Conservation (phyloP, 2,888 invertebrate genomes). For the Odiellus spinosus region DNA sequence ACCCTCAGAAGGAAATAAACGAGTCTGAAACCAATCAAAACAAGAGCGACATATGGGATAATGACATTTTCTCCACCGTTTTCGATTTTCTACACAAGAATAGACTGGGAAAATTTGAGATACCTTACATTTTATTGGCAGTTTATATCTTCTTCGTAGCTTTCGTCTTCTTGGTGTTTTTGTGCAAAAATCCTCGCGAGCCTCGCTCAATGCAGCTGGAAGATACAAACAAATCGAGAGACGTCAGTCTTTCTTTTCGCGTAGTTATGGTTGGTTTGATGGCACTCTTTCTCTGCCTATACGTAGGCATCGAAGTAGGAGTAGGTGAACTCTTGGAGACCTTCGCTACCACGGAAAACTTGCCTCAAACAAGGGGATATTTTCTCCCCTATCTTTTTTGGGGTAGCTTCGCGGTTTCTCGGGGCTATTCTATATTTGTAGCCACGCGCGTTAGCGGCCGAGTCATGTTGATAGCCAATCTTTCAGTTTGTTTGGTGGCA, state of each 20-base stretch:
- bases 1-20: no score
- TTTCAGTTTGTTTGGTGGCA: constrained; percentile 26
- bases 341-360: constrained; percentile 26
- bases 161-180: constrained; percentile 26
- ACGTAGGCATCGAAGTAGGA: constrained; percentile 32
- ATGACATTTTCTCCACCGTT: neutral
- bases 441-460: constrained; percentile 29
- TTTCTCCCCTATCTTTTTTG: constrained; percentile 32
- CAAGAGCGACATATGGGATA: no score
- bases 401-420: constrained; percentile 29
- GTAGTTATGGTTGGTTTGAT: constrained; percentile 26
- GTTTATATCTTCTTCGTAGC: constrained; percentile 27
- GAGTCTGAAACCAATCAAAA: no score
- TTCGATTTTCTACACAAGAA: neutral
- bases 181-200: constrained; percentile 26
- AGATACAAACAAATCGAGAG: constrained; percentile 5
- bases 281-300: constrained; percentile 30
- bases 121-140: constrained; percentile 30
- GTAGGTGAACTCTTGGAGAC: constrained; percentile 32
- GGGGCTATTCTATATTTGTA: constrained; percentile 30
- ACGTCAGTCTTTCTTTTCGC: constrained; percentile 20
- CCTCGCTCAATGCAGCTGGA: constrained; percentile 19
- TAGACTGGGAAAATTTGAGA: neutral
- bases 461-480: constrained; percentile 29
- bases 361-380: constrained; percentile 27